These are phyloP conservation scores for Aspidiotus rigidus DNA, from an alignment of 2,888 invertebrate genomes.

Conservation along the genomic window DNA sequence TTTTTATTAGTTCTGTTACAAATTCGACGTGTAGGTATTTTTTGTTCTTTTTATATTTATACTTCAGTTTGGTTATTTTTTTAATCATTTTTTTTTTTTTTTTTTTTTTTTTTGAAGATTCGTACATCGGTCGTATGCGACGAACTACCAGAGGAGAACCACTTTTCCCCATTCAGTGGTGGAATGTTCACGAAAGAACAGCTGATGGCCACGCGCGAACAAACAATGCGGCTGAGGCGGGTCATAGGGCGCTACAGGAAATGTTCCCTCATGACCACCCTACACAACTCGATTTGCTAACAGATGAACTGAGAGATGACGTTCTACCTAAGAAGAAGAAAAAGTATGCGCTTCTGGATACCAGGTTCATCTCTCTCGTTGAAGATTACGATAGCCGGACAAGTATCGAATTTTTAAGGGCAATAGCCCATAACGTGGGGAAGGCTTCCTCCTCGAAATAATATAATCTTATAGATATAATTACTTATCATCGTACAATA, in stretches of 20 bases:
- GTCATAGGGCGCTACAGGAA: no score
- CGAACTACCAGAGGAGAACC: neutral
- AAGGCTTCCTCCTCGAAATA: neutral
- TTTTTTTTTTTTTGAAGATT: no score
- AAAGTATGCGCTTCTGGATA: neutral
- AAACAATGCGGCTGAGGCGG: no score
- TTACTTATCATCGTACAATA: neutral
- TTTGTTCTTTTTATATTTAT: no score
- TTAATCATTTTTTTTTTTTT: no score
- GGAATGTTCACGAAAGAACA: no score
- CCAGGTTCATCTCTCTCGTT: neutral
- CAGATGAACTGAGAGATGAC: slow-evolving; percentile 33
- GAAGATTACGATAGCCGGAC: neutral
- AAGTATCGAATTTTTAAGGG: neutral
- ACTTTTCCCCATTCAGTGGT: neutral
- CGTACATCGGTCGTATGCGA: neutral
- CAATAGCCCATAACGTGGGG: neutral
- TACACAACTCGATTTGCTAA: slow-evolving; percentile 34
- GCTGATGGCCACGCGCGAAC: no score
- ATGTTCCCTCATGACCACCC: slow-evolving; percentile 34
- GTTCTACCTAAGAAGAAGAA: slow-evolving; percentile 6
- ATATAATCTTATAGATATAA: neutral
- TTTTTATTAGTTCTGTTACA: no score
- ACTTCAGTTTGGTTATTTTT: no score
- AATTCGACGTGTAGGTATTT: no score